A percentile compares a stretch with the other conserved stretches of the same genome.
phyloP scores from a whole-genome alignment of 2,797 vertebrate species.

The Mareca strepera region DNA sequence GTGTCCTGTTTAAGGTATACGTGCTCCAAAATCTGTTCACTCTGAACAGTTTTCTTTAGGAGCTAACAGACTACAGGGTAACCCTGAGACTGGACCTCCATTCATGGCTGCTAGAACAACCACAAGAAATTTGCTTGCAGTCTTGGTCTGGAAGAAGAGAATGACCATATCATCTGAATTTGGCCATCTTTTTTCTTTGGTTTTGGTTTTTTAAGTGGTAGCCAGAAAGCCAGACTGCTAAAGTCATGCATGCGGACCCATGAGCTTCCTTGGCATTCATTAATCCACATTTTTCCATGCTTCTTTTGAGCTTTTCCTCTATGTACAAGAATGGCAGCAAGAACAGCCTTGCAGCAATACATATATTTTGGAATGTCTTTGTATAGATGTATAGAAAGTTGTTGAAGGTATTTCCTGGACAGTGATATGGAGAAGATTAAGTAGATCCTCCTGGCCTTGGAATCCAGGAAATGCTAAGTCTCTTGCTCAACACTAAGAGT shows the following conservation, averaged over 20 bases:
- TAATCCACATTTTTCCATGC: not conserved
- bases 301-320: not conserved
- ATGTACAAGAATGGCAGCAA: not conserved
- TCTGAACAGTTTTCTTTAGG: not conserved
- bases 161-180: too few relatives aligned
- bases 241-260: not conserved
- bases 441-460: not conserved
- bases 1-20: not conserved
- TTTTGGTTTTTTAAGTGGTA: not conserved
- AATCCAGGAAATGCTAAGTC: not conserved
- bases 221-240: not conserved
- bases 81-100: not conserved
- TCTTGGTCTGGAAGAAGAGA: not conserved
- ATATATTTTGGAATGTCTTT: not conserved
- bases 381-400: not conserved
- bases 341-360: not conserved
- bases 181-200: not conserved
- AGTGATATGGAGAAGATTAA: not conserved
- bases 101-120: not conserved
- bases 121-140: not conserved
- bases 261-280: not conserved
- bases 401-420: not conserved
- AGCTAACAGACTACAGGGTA: not conserved
- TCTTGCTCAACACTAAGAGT: not conserved
- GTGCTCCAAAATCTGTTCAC: not conserved